Evolutionary conservation across 2,888 invertebrate genomes (phyloP).

Genomic region (Sesia apiformis): DNA sequence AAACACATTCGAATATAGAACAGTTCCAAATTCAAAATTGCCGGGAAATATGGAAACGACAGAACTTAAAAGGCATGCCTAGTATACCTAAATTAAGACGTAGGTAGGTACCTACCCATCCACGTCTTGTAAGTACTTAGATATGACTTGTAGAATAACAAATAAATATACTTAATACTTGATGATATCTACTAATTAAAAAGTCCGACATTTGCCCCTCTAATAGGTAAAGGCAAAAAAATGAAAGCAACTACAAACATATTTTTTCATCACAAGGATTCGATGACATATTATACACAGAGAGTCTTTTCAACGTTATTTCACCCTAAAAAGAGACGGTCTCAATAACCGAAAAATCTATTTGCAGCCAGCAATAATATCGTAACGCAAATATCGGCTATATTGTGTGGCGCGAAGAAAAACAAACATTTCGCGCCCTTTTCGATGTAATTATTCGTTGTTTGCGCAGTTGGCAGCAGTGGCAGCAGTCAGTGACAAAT

Average conservation of each 20-base stretch:
- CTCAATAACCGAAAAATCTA: conserved; percentile 47
- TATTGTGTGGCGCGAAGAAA: conserved; percentile 38
- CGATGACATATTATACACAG: background rate
- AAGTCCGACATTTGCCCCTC: too few species aligned
- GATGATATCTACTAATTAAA: too few species aligned
- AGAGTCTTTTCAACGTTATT: background rate
- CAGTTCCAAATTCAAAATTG: too few species aligned
- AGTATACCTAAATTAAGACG: too few species aligned
- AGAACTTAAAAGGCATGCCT: too few species aligned
- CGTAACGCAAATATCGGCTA: conserved; percentile 40
- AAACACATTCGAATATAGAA: too few species aligned
- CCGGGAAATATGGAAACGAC: too few species aligned
- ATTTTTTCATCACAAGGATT: conserved; percentile 11
- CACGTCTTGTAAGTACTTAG: too few species aligned
- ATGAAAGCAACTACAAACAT: background rate
- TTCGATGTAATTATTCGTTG: conserved; percentile 32
- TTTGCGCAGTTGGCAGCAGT: conserved; percentile 59
- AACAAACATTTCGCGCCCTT: conserved; percentile 58
- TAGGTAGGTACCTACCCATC: too few species aligned
- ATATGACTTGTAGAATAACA: too few species aligned
- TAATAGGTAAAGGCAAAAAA: too few species aligned
- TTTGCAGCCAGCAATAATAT: conserved; percentile 57
- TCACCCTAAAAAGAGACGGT: conserved; percentile 21
- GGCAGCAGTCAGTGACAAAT: conserved; percentile 47
- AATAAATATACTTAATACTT: too few species aligned